Evolutionary conservation across 2,888 invertebrate genomes (phyloP).

Genomic region (Drosophila borealis): DNA sequence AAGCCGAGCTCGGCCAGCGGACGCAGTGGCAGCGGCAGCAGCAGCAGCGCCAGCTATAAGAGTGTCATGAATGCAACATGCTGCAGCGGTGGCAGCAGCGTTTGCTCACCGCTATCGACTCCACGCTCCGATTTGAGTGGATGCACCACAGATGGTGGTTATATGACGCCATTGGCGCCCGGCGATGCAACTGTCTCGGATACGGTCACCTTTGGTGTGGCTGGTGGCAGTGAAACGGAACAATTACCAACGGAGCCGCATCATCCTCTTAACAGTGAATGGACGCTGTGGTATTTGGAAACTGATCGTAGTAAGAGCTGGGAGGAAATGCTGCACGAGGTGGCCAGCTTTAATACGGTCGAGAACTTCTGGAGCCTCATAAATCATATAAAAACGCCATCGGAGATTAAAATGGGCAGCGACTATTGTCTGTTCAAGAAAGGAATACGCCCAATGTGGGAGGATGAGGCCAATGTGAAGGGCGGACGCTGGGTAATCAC

Average conservation of each 20-base stretch:
- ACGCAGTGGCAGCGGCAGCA: constrained; percentile 29
- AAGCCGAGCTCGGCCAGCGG: background rate
- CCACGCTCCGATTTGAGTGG: constrained; percentile 33
- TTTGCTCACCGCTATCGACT: constrained; percentile 22
- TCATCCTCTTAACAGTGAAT: constrained; percentile 96
- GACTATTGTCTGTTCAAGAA: constrained; percentile 92
- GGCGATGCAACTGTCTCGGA: constrained; percentile 9
- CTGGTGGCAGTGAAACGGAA: constrained; percentile 9
- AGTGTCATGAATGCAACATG: constrained; percentile 18
- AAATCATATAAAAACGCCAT: constrained; percentile 93
- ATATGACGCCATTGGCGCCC: constrained; percentile 1
- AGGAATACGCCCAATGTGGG: constrained; percentile 94
- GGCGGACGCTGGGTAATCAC: constrained; percentile 94
- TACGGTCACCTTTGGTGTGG: background rate
- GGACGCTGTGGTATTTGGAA: constrained; percentile 99
- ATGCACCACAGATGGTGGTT: constrained; percentile 12
- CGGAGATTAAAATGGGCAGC: constrained; percentile 90
- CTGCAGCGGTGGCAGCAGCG: constrained; percentile 20
- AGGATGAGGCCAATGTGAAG: constrained; percentile 91
- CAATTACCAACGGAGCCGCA: constrained; percentile 88
- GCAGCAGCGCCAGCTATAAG: constrained; percentile 32
- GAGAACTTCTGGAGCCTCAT: constrained; percentile 99
- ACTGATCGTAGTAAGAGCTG: constrained; percentile 92
- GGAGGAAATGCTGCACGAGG: constrained; percentile 96
- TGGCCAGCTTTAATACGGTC: constrained; percentile 96